These are phyloP conservation scores for Nezara viridula DNA, from an alignment of 2,888 invertebrate species.

Conservation along the genomic window DNA sequence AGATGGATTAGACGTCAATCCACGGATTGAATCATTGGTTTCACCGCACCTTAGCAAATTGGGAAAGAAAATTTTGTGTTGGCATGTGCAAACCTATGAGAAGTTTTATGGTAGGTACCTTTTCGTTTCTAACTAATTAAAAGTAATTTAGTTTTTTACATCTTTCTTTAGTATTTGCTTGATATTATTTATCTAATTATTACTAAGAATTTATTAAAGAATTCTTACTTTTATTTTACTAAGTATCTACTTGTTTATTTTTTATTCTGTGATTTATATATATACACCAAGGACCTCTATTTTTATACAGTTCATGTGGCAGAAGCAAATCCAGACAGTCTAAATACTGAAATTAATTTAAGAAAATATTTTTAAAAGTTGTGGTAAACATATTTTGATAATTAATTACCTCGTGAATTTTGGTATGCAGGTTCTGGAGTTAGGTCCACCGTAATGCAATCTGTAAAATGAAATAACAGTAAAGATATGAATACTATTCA, in stretches of 20 bases:
- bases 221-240: no score
- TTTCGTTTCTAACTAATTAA: not conserved
- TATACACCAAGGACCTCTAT: no score
- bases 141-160: not conserved
- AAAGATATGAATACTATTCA: not conserved
- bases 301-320: not conserved
- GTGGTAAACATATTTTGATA: not conserved
- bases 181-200: no score
- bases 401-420: slow-evolving; percentile 50
- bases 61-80: no score
- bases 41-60: no score
- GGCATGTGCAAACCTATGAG: not conserved
- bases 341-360: no score
- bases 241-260: no score
- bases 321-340: not conserved
- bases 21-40: no score
- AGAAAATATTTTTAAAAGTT: not conserved
- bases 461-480: slow-evolving; percentile 32
- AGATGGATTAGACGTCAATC: no score
- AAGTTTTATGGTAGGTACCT: not conserved
- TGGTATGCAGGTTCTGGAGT: slow-evolving; percentile 59
- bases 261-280: no score
- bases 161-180: not conserved
- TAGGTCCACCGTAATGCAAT: slow-evolving; percentile 36
- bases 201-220: no score